Conservation (phyloP, 2,888 invertebrate species). For the Andrena dorsata region DNA sequence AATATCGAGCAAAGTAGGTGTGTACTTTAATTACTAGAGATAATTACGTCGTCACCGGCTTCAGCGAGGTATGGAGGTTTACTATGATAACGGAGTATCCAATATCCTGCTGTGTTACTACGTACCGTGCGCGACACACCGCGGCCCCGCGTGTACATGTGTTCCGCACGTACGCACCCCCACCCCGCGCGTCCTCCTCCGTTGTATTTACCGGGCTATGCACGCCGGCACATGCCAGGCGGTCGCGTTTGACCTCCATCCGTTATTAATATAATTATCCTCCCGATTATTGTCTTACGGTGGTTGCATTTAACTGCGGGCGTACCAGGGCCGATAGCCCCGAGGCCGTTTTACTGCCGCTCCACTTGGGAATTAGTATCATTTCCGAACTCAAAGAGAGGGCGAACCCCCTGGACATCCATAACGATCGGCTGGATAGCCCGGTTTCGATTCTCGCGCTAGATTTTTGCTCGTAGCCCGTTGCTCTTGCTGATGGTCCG, state of each 20-base stretch:
- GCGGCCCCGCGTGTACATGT: conserved; percentile 22
- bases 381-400: background rate
- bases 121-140: conserved; percentile 55
- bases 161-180: conserved; percentile 36
- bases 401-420: background rate
- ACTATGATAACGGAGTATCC: conserved; percentile 74
- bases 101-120: conserved; percentile 73
- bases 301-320: conserved; percentile 53
- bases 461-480: background rate
- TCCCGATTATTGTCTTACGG: conserved; percentile 63
- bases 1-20: conserved; percentile 71
- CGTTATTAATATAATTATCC: conserved; percentile 70
- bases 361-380: conserved; percentile 5
- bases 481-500: no score
- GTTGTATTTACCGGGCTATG: conserved; percentile 52
- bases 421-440: background rate
- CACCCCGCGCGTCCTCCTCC: background rate
- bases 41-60: conserved; percentile 74
- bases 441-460: background rate
- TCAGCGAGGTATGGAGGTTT: conserved; percentile 71
- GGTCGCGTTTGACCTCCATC: conserved; percentile 59
- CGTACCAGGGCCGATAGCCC: conserved; percentile 16
- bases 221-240: conserved; percentile 28
- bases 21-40: conserved; percentile 76
- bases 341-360: background rate